A percentile compares a stretch with the other conserved stretches of the same genome.
Conservation (phyloP, 2,113 vertebrate species). For the Rhadina sibilatrix region DNA sequence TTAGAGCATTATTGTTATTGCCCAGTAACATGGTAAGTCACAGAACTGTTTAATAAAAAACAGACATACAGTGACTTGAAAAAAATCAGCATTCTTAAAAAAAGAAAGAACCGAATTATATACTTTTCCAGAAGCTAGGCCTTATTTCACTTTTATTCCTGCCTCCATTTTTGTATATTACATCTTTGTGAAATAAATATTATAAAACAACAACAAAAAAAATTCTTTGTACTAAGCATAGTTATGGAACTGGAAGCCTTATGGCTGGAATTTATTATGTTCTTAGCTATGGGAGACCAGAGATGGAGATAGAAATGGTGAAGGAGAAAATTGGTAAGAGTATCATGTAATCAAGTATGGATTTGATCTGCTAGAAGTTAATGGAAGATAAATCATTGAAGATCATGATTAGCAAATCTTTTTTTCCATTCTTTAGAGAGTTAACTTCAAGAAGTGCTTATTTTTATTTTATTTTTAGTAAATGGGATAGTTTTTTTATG, state of each 20-base stretch:
- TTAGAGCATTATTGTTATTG: background rate
- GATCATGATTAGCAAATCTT: background rate
- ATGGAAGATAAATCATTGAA: background rate
- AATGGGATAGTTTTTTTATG: background rate
- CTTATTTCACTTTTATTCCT: background rate
- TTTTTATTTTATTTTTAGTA: conserved; percentile 1
- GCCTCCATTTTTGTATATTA: background rate
- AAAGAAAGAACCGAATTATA: background rate
- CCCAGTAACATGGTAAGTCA: background rate
- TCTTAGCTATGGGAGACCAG: background rate
- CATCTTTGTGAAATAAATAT: background rate
- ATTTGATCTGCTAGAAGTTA: background rate
- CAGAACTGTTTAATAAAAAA: background rate
- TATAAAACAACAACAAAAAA: background rate
- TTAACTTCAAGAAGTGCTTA: background rate
- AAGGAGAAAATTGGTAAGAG: background rate
- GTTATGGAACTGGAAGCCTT: background rate
- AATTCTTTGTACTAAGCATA: background rate
- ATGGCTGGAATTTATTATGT: background rate
- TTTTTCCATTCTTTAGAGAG: background rate
- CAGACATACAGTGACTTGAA: background rate
- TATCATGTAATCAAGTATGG: background rate
- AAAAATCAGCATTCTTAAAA: background rate
- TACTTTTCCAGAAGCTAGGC: background rate
- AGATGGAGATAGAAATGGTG: background rate